Conservation (phyloP, 2,888 invertebrate species). For the Microctonus hyperodae region DNA sequence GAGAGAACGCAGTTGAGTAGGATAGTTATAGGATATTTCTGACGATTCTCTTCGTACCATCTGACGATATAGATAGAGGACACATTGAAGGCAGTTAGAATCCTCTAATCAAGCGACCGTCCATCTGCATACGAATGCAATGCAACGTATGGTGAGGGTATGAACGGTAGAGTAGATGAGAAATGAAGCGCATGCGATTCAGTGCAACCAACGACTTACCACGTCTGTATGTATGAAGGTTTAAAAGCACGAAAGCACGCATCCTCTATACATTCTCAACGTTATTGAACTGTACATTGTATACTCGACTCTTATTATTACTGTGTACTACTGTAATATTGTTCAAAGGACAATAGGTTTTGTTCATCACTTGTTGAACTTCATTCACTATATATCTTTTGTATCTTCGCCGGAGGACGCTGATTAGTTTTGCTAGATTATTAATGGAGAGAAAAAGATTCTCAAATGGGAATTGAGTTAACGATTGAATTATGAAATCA, state of each 20-base stretch:
- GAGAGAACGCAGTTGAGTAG: neutral
- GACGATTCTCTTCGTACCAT: neutral
- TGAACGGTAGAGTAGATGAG: neutral
- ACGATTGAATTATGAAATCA: too few relatives aligned
- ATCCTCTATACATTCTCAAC: too few relatives aligned
- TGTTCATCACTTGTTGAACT: too few relatives aligned
- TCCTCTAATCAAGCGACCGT: constrained; percentile 47
- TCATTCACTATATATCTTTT: too few relatives aligned
- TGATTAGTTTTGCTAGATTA: too few relatives aligned
- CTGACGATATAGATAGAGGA: neutral
- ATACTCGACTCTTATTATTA: too few relatives aligned
- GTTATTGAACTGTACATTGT: neutral
- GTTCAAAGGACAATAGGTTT: too few relatives aligned
- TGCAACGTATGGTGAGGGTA: neutral
- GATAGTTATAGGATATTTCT: neutral
- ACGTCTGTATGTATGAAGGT: neutral
- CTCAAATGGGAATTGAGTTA: too few relatives aligned
- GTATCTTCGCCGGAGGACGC: too few relatives aligned
- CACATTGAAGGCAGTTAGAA: constrained; percentile 34
- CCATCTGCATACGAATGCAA: constrained; percentile 49
- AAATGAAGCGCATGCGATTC: neutral
- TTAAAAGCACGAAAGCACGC: neutral
- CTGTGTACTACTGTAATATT: too few relatives aligned
- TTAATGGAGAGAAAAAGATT: too few relatives aligned
- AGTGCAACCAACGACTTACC: neutral